Evolutionary conservation across 2,113 vertebrate genomes (phyloP).

Genomic region (Ia io): DNA sequence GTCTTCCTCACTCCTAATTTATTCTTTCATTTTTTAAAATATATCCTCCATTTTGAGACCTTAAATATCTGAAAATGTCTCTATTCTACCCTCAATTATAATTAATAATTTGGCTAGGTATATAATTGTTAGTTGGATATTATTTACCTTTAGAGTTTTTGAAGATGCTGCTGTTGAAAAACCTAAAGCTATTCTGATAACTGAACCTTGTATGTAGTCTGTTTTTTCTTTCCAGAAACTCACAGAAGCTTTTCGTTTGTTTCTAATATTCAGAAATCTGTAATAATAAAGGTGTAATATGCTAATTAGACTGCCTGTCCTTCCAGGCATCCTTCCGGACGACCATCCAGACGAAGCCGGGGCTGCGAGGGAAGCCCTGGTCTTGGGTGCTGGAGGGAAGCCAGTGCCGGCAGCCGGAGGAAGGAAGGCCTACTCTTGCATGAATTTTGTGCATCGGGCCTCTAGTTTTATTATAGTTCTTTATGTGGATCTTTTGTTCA

Average conservation of each 20-base stretch:
- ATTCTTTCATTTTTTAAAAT: background rate
- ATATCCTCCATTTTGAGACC: background rate
- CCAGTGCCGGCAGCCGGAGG: rapidly evolving
- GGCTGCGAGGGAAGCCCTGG: too few species aligned
- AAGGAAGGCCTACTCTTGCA: too few species aligned
- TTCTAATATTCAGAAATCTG: background rate
- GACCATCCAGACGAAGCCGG: too few species aligned
- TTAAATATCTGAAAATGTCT: background rate
- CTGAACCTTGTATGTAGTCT: background rate
- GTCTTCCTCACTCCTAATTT: background rate
- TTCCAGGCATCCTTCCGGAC: too few species aligned
- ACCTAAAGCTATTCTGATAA: background rate
- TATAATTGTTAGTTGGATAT: background rate
- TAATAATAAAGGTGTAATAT: too few species aligned
- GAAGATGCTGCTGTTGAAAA: background rate
- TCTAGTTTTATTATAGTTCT: background rate
- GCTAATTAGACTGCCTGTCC: too few species aligned
- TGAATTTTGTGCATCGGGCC: too few species aligned
- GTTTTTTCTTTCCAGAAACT: background rate
- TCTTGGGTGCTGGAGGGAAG: too few species aligned
- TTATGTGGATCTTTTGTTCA: background rate
- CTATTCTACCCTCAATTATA: background rate
- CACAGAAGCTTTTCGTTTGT: background rate
- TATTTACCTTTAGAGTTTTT: background rate
- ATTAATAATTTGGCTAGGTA: background rate